These are phyloP conservation scores for Deroplatys truncata DNA, from an alignment of 2,888 invertebrate genomes.

Conservation along the genomic window DNA sequence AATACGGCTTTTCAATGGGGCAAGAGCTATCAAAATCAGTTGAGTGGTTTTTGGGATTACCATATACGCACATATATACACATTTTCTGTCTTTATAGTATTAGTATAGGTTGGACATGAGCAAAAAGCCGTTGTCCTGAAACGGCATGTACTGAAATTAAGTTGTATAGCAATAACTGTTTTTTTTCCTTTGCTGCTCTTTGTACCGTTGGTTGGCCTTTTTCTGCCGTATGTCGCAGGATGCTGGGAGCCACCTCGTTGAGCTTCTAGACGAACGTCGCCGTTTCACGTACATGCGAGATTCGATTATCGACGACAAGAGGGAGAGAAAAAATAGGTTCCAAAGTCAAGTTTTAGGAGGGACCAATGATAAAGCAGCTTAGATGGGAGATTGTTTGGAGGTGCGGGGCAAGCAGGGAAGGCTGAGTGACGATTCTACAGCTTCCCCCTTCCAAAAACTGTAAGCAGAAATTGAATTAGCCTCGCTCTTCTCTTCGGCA, in stretches of 20 bases:
- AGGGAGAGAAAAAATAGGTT: background rate
- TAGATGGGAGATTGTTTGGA: background rate
- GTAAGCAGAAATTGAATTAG: constrained; percentile 9
- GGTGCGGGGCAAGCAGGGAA: too few species aligned
- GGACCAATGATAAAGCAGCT: background rate
- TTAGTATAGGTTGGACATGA: too few species aligned
- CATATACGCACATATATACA: too few species aligned
- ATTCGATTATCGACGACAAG: constrained; percentile 12
- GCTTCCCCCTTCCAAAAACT: background rate
- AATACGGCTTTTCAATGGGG: too few species aligned
- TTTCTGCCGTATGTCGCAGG: background rate
- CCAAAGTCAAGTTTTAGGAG: background rate
- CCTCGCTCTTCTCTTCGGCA: background rate
- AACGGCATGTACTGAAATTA: too few species aligned
- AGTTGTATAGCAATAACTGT: background rate
- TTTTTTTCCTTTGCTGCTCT: background rate
- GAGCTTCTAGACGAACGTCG: background rate
- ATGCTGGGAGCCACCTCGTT: too few species aligned
- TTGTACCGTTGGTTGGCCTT: background rate
- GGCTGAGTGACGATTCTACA: constrained; percentile 5
- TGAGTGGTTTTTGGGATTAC: too few species aligned
- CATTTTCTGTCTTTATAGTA: too few species aligned
- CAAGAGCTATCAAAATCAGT: too few species aligned
- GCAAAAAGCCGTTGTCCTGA: too few species aligned
- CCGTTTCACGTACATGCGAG: constrained; percentile 1